Percentiles rank a stretch among this genome's conserved stretches.
Evolutionary conservation across 1,140 invertebrate species (phyloP).

Genomic region (Drosophila repleta): DNA sequence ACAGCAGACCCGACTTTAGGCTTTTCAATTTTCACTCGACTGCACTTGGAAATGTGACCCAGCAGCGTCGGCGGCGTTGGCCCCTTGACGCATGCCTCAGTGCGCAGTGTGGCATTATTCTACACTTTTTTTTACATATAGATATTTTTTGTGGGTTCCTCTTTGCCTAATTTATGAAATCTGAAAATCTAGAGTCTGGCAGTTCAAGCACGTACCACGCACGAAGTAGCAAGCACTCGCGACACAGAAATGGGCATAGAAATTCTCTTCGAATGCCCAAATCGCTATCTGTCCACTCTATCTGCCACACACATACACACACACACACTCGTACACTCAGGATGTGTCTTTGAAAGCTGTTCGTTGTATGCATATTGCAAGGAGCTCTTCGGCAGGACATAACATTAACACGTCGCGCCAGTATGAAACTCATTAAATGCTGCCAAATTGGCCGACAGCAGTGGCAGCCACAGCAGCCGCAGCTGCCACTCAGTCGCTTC

Average conservation of each 20-base stretch:
- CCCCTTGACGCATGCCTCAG: constrained; percentile 43
- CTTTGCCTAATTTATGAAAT: constrained; percentile 68
- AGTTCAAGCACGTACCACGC: constrained; percentile 79
- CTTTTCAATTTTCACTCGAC: constrained; percentile 67
- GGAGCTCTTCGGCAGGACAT: constrained; percentile 29
- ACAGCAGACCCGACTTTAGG: constrained; percentile 6
- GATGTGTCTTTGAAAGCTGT: constrained; percentile 17
- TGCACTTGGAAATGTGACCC: constrained; percentile 61
- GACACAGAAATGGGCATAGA: constrained; percentile 67
- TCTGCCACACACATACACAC: constrained; percentile 31
- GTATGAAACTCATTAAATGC: constrained; percentile 68
- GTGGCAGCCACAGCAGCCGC: not conserved
- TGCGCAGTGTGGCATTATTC: constrained; percentile 20
- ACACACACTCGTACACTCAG: not conserved
- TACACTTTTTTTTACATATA: constrained; percentile 1
- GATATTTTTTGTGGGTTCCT: constrained; percentile 43
- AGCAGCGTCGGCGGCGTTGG: constrained; percentile 13
- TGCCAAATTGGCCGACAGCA: constrained; percentile 35
- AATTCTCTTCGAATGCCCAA: constrained; percentile 52
- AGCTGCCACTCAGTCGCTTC: constrained; percentile 36
- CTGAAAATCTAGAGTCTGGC: constrained; percentile 75
- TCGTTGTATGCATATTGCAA: constrained; percentile 17
- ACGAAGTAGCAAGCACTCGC: constrained; percentile 66
- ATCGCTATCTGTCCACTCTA: constrained; percentile 26
- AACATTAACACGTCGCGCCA: constrained; percentile 70